These are phyloP conservation scores for Podocnemis expansa DNA, from an alignment of 2,113 vertebrate genomes.

Conservation along the genomic window DNA sequence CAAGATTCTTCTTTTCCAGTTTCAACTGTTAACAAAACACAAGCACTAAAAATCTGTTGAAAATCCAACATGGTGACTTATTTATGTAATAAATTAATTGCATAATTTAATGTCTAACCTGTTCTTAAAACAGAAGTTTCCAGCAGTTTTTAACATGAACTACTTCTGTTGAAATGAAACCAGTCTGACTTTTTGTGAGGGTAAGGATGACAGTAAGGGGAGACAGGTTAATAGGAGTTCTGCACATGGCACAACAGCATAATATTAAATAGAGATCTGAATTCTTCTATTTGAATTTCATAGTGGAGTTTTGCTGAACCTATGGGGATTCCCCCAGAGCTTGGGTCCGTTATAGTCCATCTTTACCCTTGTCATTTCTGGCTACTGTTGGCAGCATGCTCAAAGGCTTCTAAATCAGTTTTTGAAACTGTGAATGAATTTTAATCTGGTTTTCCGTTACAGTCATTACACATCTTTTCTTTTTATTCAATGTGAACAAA, in stretches of 20 bases:
- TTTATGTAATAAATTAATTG: not conserved
- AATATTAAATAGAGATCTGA: not conserved
- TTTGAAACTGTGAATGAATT: not conserved
- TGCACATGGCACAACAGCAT: not conserved
- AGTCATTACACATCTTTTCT: not conserved
- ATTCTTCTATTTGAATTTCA: not conserved
- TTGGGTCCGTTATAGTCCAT: not conserved
- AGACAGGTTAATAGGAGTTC: not conserved
- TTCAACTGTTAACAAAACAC: constrained; percentile 47
- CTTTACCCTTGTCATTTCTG: not conserved
- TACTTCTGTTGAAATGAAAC: not conserved
- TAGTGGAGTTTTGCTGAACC: not conserved
- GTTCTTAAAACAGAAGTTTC: not conserved
- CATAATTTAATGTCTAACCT: not conserved
- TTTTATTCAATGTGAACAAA: not conserved
- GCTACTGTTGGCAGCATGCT: not conserved
- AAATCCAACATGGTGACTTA: not conserved
- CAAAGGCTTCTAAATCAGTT: not conserved
- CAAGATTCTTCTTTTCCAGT: constrained; percentile 24
- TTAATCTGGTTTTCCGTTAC: not conserved
- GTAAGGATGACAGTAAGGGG: rapidly evolving
- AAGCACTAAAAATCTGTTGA: not conserved
- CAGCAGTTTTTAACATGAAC: not conserved
- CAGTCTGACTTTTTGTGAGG: not conserved
- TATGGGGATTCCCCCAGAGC: not conserved